Base-by-base conservation (phyloP, 2,888 invertebrate species). In the Tryphoninae sp. region DNA sequence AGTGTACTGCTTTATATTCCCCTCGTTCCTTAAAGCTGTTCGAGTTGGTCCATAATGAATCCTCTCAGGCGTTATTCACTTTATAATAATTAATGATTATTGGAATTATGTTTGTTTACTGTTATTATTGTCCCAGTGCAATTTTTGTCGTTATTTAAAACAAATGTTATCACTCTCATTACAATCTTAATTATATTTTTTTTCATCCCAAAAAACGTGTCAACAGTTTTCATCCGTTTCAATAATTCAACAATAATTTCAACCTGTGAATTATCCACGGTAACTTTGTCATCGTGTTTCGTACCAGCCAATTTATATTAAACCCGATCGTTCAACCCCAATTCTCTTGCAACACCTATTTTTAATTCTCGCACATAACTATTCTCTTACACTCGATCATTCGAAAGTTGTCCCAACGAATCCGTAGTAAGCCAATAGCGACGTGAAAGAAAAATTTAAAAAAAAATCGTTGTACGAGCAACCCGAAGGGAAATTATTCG, bases 331-430 rank as follows among this genome's bases (percentile, higher is more conserved):
- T 64, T 64, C 9, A 64, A 45, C 62, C 62, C 19, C 7, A 19
- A 64, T 64, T 40, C 22, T 42, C 42, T 42, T 33, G 19, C 62
- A 42, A 62, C 16, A n/a, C 33, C n/a, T 61, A 11, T 13, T 61
- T 61, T 33, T 6, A 58, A 6, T 61, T 61, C 59, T 61, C 33
- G 59, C 33, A 4, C 13, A 16, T 61, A 13, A 42, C 62, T 42
- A 42, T 64, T 64, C 62, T 19, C 13, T 33, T n/a, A 19, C 16
- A 51, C 61, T 59, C 58, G 53, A 53, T 62, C 53, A 64, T 6
- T 13, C 49, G 19, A n/a, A 55, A 45, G 26, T 64, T 49, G 64
- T 78, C 71, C 13, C 78, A 64, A 69, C 69, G 53, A 77, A 55
- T 40, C 26, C 33, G 33, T 55, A 2, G 9, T 9, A 9, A n/a